phyloP scores from a whole-genome alignment of 2,888 invertebrate genomes.

The Folsomia candida region DNA sequence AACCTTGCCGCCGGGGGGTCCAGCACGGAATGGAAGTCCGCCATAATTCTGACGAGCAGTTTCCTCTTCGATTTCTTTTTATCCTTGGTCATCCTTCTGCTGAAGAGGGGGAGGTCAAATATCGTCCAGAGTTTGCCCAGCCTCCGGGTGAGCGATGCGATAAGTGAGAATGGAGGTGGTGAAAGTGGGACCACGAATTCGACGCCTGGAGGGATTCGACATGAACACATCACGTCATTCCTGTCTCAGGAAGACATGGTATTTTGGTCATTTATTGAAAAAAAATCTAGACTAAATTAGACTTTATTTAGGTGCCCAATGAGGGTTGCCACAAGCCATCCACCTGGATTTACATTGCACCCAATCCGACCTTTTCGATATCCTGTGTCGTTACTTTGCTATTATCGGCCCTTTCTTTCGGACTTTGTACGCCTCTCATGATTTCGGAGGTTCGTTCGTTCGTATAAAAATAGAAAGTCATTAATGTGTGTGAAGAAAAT shows the following conservation, averaged over 20 bases:
- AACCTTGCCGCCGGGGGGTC: conserved; percentile 11
- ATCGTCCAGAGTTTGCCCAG: background rate
- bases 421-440: conserved; percentile 27
- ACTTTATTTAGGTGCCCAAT: conserved; percentile 28
- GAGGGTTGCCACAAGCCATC: conserved; percentile 43
- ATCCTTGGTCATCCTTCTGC: conserved; percentile 34
- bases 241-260: conserved; percentile 46
- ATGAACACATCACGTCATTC: conserved; percentile 20
- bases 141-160: background rate
- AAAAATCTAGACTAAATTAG: background rate
- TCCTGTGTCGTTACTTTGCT: conserved; percentile 32
- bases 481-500: background rate
- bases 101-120: conserved; percentile 32
- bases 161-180: background rate
- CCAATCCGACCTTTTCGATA: conserved; percentile 34
- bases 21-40: conserved; percentile 23
- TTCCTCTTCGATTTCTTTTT: conserved; percentile 38
- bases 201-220: conserved; percentile 23
- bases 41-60: conserved; percentile 32
- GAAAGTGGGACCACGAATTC: background rate
- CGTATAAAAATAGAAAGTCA: background rate
- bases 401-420: conserved; percentile 27
- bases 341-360: conserved; percentile 46
- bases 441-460: conserved; percentile 10
- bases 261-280: background rate